Base-by-base conservation (phyloP, 2,888 invertebrate species). In the Tetragonisca angustula region DNA sequence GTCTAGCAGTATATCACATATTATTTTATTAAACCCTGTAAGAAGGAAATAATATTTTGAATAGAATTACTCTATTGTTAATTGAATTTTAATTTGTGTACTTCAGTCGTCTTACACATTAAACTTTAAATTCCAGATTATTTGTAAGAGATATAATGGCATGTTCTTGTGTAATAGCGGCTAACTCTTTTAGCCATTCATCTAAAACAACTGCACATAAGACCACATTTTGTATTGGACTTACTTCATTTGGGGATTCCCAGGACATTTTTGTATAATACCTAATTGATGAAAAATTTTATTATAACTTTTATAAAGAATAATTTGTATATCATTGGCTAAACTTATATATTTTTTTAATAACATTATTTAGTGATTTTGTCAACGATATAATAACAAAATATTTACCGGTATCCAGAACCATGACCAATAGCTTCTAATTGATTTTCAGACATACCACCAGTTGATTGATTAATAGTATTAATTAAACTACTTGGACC, bases 171-270 rank as follows among this genome's bases (percentile, higher is more conserved):
- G 98, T 97, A 79, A 99, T 96, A 21, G 99, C 98, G 0, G 99
- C 98, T 82, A 99, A 95, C 95, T 99, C 99, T 94, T 99, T 98
- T 0, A 99, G 95, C 97, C 99, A 99, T 94, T 99, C 99, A 92
- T 99, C 98, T 83, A 99, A 95, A 68, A 99, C 95, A 11, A 99
- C 97, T 2, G 99, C 98, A 92, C 97, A 97, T 85, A 97, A 95
- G 1, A 97, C 97, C 67, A 96, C 95, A 91, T 96, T 96, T 87
- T 96, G 95, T 68, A 96, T 94, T 62, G 95, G 91, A 81, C 91
- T 94, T 68, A 92, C 90, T 88, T 93, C 92, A 61, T 88, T 92
- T 24, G 94, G 90, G 3, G 91, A 91, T 81, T 93, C 92, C 94
- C 94, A 94, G 13, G 92, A 91, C 50, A 90, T 90, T 83, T 88